Conservation (phyloP, 1,140 invertebrate species). For the Cyphomyrmex costatus region DNA sequence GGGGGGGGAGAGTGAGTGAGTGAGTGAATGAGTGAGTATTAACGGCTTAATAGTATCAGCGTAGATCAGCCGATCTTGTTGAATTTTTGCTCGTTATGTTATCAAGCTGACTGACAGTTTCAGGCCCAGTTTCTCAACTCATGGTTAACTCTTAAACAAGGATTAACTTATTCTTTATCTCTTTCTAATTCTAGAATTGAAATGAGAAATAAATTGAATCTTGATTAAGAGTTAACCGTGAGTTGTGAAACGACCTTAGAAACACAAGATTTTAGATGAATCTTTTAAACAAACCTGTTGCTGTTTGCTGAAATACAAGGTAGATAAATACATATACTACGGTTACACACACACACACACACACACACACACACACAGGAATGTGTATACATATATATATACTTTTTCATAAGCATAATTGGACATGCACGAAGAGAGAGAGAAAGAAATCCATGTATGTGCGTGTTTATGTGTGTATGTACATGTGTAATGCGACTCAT, state of each 20-base stretch:
- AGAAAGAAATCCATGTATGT: slow-evolving; percentile 20
- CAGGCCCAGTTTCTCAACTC: no score
- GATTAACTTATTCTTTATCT: no score
- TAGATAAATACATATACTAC: slow-evolving; percentile 65
- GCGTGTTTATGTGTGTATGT: slow-evolving; percentile 1
- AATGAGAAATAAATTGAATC: no score
- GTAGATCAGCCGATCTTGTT: slow-evolving; percentile 77
- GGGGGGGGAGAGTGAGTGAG: slow-evolving; percentile 52
- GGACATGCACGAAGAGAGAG: slow-evolving; percentile 51
- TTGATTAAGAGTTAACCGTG: no score
- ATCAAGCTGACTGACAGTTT: slow-evolving; percentile 79
- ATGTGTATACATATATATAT: slow-evolving; percentile 63
- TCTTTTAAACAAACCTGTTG: slow-evolving; percentile 79
- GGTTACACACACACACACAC: slow-evolving; percentile 32
- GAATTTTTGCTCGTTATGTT: slow-evolving; percentile 78
- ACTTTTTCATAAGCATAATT: slow-evolving; percentile 54
- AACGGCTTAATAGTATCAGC: slow-evolving; percentile 59
- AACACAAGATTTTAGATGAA: slow-evolving; percentile 79
- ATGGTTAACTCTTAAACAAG: no score
- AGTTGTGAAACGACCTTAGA: no score
- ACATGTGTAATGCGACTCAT: not conserved
- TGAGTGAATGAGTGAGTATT: slow-evolving; percentile 56
- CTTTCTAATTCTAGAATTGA: no score
- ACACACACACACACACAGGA: slow-evolving; percentile 19
- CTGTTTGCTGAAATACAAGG: slow-evolving; percentile 74